These are phyloP conservation scores for Prionailurus viverrinus DNA, from an alignment of 2,113 vertebrate genomes.

Conservation along the genomic window DNA sequence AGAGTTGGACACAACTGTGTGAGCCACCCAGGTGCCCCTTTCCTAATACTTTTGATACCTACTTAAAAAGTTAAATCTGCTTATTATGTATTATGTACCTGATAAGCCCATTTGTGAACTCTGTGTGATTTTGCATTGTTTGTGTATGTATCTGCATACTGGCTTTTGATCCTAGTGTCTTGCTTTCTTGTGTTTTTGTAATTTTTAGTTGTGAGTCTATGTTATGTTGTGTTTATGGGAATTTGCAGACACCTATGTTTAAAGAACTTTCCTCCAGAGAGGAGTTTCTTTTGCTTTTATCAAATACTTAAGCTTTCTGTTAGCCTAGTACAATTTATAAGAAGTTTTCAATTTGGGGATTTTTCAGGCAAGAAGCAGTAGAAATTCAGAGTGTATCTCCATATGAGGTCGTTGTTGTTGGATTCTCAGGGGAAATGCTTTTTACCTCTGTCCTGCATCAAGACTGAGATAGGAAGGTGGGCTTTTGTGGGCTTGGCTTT, in stretches of 20 bases:
- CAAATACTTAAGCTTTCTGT: neutral
- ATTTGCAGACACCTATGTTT: neutral
- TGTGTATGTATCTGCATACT: neutral
- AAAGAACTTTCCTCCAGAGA: slow-evolving; percentile 6
- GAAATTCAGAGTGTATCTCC: neutral
- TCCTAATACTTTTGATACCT: neutral
- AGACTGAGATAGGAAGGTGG: neutral
- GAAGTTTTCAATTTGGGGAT: neutral
- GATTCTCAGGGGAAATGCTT: neutral
- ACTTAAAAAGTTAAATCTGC: neutral
- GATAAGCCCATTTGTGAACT: neutral
- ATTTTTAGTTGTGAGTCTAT: neutral
- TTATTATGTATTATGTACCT: neutral
- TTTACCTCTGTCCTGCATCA: neutral
- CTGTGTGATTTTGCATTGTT: neutral
- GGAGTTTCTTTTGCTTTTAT: neutral
- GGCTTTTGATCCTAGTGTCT: neutral
- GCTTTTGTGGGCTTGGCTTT: neutral
- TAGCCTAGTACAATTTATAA: neutral
- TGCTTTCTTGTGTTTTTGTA: neutral
- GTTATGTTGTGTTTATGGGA: neutral
- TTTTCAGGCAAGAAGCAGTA: neutral
- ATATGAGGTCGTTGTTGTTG: neutral
- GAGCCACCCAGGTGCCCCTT: neutral
- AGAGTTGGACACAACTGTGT: neutral